phyloP scores from a whole-genome alignment of 2,888 invertebrate genomes.

The Chalcis sispes region DNA sequence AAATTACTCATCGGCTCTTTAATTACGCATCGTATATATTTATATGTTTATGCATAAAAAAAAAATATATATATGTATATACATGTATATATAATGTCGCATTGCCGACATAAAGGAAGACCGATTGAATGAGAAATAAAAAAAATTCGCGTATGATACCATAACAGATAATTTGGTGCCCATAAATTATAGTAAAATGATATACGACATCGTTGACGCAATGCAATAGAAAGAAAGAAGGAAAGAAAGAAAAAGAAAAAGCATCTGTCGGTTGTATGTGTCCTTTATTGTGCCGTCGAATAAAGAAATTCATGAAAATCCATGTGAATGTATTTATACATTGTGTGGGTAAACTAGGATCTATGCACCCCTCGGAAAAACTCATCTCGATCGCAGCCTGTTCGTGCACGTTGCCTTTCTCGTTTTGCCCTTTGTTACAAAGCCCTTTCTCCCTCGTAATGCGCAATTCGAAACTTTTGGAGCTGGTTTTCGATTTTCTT shows the following conservation, averaged over 20 bases:
- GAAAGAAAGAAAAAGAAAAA: background rate
- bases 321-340: background rate
- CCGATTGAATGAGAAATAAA: constrained; percentile 5
- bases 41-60: no score
- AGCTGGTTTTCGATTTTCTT: no score
- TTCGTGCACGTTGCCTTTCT: background rate
- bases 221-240: background rate
- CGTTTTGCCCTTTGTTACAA: background rate
- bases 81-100: no score
- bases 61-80: no score
- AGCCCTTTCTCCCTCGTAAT: no score
- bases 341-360: background rate
- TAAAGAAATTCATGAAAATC: constrained; percentile 37
- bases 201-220: background rate
- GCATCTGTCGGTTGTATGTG: background rate
- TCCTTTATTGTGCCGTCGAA: background rate
- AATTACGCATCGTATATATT: no score
- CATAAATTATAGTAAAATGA: constrained; percentile 36
- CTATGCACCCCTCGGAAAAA: constrained; percentile 22
- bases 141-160: background rate
- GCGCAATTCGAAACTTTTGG: no score
- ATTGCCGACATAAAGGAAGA: no score
- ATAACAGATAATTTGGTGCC: background rate
- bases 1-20: constrained; percentile 29
- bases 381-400: constrained; percentile 6